These are phyloP conservation scores for Nasonia giraulti DNA, from an alignment of 1,140 invertebrate species.

Conservation along the genomic window DNA sequence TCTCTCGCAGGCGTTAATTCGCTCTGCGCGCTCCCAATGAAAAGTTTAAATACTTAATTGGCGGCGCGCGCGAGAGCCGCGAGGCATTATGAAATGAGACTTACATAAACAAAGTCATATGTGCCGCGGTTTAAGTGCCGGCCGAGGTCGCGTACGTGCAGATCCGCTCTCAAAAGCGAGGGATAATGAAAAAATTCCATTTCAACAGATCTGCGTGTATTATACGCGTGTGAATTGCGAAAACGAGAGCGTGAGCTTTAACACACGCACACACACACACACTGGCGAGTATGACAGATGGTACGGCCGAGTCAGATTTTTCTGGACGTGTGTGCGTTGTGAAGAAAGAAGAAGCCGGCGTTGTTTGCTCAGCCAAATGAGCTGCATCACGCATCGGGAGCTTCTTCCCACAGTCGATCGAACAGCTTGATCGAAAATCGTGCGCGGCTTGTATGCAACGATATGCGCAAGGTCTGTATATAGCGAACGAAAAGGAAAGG, in stretches of 20 bases:
- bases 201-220: not conserved
- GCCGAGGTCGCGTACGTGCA: slow-evolving; percentile 18
- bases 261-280: too few relatives aligned
- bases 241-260: not conserved
- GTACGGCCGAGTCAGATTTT: too few relatives aligned
- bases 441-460: too few relatives aligned
- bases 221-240: not conserved
- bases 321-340: too few relatives aligned
- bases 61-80: not conserved
- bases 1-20: not conserved
- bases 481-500: slow-evolving; percentile 26
- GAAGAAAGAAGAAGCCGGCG: too few relatives aligned
- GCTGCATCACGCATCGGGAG: too few relatives aligned
- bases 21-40: not conserved
- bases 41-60: slow-evolving; percentile 11
- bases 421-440: too few relatives aligned
- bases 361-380: too few relatives aligned
- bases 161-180: not conserved
- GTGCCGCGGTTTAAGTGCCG: not conserved
- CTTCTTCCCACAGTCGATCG: too few relatives aligned
- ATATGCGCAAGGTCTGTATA: too few relatives aligned
- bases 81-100: slow-evolving; percentile 9
- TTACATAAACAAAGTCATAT: slow-evolving; percentile 46
- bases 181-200: not conserved
- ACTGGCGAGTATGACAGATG: too few relatives aligned